These are phyloP conservation scores for Linurgus olivaceus DNA, from an alignment of 2,797 vertebrate species.

Conservation along the genomic window DNA sequence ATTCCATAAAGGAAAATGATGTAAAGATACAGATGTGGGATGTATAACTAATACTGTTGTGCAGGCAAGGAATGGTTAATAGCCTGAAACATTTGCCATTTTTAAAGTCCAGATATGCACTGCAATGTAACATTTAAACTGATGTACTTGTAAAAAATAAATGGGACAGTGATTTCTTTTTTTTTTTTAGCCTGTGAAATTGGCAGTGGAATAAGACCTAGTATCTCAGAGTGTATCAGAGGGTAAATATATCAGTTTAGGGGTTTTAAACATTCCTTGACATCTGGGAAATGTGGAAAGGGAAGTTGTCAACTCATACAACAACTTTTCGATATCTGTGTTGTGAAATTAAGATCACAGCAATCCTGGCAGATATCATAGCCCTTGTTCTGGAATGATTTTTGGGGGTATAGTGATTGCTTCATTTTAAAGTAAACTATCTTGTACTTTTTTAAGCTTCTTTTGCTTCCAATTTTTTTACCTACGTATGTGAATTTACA, in stretches of 20 bases:
- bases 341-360: neutral
- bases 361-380: neutral
- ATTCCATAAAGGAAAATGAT: neutral
- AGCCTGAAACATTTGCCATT: neutral
- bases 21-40: neutral
- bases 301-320: neutral
- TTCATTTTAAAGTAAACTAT: neutral
- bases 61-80: neutral
- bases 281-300: neutral
- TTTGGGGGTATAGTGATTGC: rapidly evolving
- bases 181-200: neutral
- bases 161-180: neutral
- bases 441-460: neutral
- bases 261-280: neutral
- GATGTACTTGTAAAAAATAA: neutral
- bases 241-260: neutral
- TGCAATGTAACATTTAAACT: neutral
- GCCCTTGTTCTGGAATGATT: neutral
- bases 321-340: neutral
- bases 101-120: neutral
- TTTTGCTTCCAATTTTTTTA: neutral
- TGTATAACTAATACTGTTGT: neutral
- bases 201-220: neutral
- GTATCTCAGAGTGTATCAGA: neutral
- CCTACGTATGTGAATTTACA: neutral